Percentiles rank a stretch among this genome's conserved stretches.
Conservation (phyloP, 23 tunicate species). For the Diplosoma virens region DNA sequence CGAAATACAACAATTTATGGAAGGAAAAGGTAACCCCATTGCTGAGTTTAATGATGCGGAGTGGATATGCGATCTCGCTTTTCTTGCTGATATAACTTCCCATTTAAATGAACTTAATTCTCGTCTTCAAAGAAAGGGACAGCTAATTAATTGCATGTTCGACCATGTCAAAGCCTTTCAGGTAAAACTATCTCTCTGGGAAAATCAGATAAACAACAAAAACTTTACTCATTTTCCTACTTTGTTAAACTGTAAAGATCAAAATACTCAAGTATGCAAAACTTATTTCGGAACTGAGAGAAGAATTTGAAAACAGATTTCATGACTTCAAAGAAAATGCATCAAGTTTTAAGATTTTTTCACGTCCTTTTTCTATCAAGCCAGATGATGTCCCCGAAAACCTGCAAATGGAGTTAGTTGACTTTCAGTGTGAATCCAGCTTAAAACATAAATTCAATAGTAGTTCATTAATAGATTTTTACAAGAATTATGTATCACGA, state of each 20-base stretch:
- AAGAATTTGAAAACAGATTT: conserved; percentile 28
- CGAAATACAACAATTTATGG: conserved; percentile 36
- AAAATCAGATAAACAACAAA: conserved; percentile 52
- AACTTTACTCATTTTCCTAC: conserved; percentile 61
- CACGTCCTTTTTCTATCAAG: conserved; percentile 29
- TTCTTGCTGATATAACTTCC: conserved; percentile 42
- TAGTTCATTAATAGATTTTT: neutral
- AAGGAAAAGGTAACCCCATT: conserved; percentile 18
- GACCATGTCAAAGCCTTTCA: conserved; percentile 60
- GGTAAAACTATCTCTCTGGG: conserved; percentile 53
- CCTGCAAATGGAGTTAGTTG: neutral
- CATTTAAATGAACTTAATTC: conserved; percentile 39
- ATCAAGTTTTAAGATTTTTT: neutral
- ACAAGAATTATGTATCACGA: neutral
- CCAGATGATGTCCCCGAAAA: conserved; percentile 27
- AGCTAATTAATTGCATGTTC: conserved; percentile 31
- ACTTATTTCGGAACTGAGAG: conserved; percentile 23
- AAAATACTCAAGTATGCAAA: conserved; percentile 25
- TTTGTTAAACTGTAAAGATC: conserved; percentile 40
- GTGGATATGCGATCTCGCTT: conserved; percentile 33
- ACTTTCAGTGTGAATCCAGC: no score
- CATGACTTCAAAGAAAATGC: conserved; percentile 13
- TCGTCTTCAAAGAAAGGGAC: conserved; percentile 31
- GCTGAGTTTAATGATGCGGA: conserved; percentile 41
- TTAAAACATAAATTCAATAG: neutral